Evolutionary conservation across 2,888 invertebrate species (phyloP).

Genomic region (Drosophila rellima): DNA sequence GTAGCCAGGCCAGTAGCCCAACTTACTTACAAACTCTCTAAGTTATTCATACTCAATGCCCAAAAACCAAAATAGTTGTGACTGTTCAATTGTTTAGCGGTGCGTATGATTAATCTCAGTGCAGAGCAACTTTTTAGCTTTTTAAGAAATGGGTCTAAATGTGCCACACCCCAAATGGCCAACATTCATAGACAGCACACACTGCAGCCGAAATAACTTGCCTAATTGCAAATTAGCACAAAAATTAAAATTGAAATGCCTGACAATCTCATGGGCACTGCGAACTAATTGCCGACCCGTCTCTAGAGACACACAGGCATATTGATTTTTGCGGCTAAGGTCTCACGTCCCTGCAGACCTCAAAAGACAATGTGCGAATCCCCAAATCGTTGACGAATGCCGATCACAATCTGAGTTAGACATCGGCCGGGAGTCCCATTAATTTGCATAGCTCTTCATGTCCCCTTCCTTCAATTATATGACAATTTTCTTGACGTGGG

Average conservation of each 20-base stretch:
- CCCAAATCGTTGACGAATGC: slow-evolving; percentile 15
- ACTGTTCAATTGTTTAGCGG: slow-evolving; percentile 57
- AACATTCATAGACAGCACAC: not conserved
- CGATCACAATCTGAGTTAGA: slow-evolving; percentile 1
- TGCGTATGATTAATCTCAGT: slow-evolving; percentile 72
- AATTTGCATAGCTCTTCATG: slow-evolving; percentile 3
- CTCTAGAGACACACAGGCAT: slow-evolving; percentile 28
- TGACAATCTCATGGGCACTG: slow-evolving; percentile 31
- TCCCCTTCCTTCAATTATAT: slow-evolving; percentile 8
- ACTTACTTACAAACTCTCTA: not conserved
- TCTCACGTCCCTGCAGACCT: not conserved
- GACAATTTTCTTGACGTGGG: not conserved
- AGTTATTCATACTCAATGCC: slow-evolving; percentile 33
- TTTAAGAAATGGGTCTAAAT: slow-evolving; percentile 7
- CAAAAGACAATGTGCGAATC: slow-evolving; percentile 24
- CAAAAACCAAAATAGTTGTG: not conserved
- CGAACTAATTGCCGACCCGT: slow-evolving; percentile 51
- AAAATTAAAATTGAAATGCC: slow-evolving; percentile 57
- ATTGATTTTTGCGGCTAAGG: slow-evolving; percentile 45
- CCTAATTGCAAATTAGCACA: slow-evolving; percentile 71
- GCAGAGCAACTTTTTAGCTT: slow-evolving; percentile 17
- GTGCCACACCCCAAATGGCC: slow-evolving; percentile 8
- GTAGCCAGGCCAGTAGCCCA: slow-evolving; percentile 35
- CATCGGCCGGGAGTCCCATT: not conserved
- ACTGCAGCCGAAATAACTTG: slow-evolving; percentile 27